These are phyloP conservation scores for Serranus cabrilla DNA, from an alignment of 2,797 vertebrate species.

Conservation along the genomic window DNA sequence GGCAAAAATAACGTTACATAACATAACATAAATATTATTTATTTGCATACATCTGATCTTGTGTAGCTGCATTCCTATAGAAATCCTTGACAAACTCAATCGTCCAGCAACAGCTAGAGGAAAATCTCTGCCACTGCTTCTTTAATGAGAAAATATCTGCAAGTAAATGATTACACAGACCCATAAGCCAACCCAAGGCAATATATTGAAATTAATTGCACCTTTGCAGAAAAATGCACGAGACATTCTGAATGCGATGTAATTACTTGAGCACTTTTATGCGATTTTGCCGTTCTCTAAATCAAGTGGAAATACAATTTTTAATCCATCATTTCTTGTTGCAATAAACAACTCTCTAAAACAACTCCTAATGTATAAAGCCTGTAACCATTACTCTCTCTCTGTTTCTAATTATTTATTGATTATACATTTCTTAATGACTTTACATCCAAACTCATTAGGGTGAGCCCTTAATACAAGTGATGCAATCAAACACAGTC, in stretches of 20 bases:
- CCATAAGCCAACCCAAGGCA: not conserved
- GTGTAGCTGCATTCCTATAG: not conserved
- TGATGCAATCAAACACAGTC: slow-evolving; percentile 25
- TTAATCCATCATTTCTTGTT: not conserved
- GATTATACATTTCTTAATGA: slow-evolving; percentile 48
- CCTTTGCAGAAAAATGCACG: not conserved
- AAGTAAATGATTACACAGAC: slow-evolving; percentile 9
- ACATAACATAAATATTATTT: too few relatives aligned
- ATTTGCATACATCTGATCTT: not conserved
- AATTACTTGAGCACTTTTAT: slow-evolving; percentile 1
- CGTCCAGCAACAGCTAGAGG: not conserved
- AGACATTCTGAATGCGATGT: not conserved
- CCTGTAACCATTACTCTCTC: slow-evolving; percentile 20
- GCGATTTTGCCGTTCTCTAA: not conserved
- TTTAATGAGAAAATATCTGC: slow-evolving; percentile 15
- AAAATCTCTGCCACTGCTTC: slow-evolving; percentile 19
- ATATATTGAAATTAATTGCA: slow-evolving; percentile 15
- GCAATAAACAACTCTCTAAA: not conserved
- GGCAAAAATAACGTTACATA: not conserved
- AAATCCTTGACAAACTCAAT: slow-evolving; percentile 6
- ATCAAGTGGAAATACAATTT: slow-evolving; percentile 2
- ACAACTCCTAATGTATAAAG: slow-evolving; percentile 5
- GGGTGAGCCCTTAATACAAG: slow-evolving; percentile 23
- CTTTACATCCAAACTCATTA: slow-evolving; percentile 56
- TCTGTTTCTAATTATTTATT: slow-evolving; percentile 58